Evolutionary conservation across 1,140 invertebrate species (phyloP), one percentile per base, ranked within the genome.

Genomic region (Rhopalosiphum maidis): DNA sequence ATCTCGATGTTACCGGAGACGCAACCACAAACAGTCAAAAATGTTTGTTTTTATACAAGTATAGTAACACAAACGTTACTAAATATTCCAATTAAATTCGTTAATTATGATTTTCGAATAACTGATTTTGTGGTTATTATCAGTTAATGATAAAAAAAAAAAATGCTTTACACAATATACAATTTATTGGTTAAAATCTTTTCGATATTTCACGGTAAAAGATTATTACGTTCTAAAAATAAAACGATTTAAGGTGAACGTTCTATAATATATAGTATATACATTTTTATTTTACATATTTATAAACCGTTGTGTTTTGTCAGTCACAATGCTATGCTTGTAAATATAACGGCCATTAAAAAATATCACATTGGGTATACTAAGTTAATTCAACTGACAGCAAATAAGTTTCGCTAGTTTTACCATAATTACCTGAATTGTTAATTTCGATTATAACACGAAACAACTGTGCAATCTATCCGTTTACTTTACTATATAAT

Each of bases 341-440:
- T 86, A 86, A 86, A 86, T 25, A 86, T 86, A 86, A 48, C 25
- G 41, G 46, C 43, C 25, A 86, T 86, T 86, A 46, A 86, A 86
- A 85, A 46, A 30, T 46, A 48, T 86, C 25, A 46, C 15, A 25
- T 30, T 9, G 43, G 46, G 85, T 86, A 25, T 86, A 46, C 41
- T 15, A 30, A 86, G 43, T 86, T 86, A 41, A 46, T 86, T 86
- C 25, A n/a, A 86, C 25, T 30, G 43, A 86, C 41, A 77, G 15
- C 60, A n/a, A 77, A 77, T 77, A n/a, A n/a, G 60, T 77, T 77
- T 77, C 15, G 4, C 60, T 77, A 35, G 60, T 35, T 77, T n/a
- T n/a, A 77, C 60, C n/a, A 77, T 77, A 35, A 77, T 77, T 15
- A 77, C n/a, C 30, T 77, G 30, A 77, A 77, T 77, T 77, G 60